Evolutionary conservation across 2,113 vertebrate genomes (phyloP), one percentile per base, ranked within the genome.

Genomic region (Lepus americanus): DNA sequence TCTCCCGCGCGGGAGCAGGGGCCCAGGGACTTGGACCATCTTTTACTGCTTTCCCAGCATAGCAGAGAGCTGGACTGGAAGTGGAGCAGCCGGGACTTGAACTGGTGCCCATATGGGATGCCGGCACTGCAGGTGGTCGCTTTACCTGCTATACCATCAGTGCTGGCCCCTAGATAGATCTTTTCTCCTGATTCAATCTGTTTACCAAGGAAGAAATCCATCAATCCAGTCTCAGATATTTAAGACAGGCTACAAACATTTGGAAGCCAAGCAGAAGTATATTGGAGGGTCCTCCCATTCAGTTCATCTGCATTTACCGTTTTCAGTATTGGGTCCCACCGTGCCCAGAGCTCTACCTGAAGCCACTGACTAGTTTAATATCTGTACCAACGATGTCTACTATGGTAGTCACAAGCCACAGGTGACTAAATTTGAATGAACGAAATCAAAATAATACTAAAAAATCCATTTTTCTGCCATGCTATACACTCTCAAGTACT

Each of bases 171-270:
- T 44, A 44, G 14, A 59, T 16, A 78, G 13, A 33, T 89, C 33
- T 66, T 67, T 89, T 93, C 70, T 80, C 72, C 61, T 76, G 92
- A n/a, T 79, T 87, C 49, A 87, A 31, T 89, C 36, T 66, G 36
- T n/a, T 78, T 85, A 53, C 8, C 51, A 94, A 69, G 11, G 51
- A 66, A 88, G 76, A 89, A 81, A 82, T 33, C 76, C 14, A 53
- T 22, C 44, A 86, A 51, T 66, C 10, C 76, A 90, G 36, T 25
- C 33, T 73, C 31, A 87, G 20, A 39, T 39, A 90, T 6, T 20
- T 66, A 64, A 93, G 9, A 82, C 19, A 77, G 53, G 31, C 39
- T 95, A 33, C 20, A 86, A 85, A 31, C 19, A 89, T 86, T 86
- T 67, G 72, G 70, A n/a, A 86, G 31, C 10, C 33, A 78, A 87